phyloP scores from a whole-genome alignment of 2,797 vertebrate species.

The Eptatretus atami region DNA sequence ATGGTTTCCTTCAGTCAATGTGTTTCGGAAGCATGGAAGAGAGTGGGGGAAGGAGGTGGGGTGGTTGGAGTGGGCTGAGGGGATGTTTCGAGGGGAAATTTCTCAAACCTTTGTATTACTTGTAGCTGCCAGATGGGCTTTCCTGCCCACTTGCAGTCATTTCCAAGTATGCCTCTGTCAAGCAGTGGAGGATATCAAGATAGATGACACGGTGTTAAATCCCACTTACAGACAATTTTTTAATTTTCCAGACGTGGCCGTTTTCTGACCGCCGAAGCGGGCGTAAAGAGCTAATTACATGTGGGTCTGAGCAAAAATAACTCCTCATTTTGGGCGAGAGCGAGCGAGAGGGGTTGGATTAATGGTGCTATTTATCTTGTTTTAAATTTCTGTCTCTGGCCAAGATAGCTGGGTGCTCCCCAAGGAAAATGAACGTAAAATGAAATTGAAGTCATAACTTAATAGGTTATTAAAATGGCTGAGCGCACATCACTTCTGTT shows the following conservation, averaged over 20 bases:
- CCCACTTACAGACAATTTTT: conserved; percentile 5
- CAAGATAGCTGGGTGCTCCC: conserved; percentile 5
- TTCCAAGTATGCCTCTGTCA: too few relatives aligned
- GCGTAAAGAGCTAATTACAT: conserved; percentile 5
- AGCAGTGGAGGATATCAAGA: conserved; percentile 1
- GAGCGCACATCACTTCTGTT: conserved; percentile 4
- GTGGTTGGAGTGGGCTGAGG: too few relatives aligned
- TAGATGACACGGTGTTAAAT: conserved; percentile 2
- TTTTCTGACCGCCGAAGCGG: conserved; percentile 3
- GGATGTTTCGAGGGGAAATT: too few relatives aligned
- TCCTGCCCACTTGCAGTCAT: too few relatives aligned
- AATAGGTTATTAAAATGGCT: conserved; percentile 6
- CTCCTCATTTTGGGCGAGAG: conserved; percentile 4
- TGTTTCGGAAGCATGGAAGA: too few relatives aligned
- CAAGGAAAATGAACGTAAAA: conserved; percentile 4
- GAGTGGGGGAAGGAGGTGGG: too few relatives aligned
- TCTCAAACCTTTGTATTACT: too few relatives aligned
- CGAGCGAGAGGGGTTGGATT: conserved; percentile 3
- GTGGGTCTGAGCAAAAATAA: conserved; percentile 2
- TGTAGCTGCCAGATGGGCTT: too few relatives aligned
- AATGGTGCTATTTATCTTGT: conserved; percentile 6
- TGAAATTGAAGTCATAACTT: conserved; percentile 6
- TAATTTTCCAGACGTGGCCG: conserved; percentile 5
- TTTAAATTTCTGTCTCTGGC: conserved; percentile 6
- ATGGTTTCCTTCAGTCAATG: too few relatives aligned